phyloP scores from a whole-genome alignment of 2,888 invertebrate genomes.

The Leucoma salicis region DNA sequence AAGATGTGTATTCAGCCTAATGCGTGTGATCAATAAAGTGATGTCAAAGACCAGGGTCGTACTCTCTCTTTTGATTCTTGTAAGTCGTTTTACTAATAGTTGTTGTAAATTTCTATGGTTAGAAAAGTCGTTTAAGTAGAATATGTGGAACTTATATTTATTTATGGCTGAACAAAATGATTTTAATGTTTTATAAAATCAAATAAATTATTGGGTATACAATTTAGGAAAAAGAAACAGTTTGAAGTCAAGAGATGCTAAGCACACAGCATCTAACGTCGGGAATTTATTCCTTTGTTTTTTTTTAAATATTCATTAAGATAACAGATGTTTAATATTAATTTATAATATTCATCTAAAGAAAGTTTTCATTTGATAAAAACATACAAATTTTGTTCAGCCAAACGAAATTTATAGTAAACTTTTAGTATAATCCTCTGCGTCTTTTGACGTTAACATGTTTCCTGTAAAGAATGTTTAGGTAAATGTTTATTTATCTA shows the following conservation, averaged over 20 bases:
- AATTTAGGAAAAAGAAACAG: too few species aligned
- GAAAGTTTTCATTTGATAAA: too few species aligned
- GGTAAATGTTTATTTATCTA: slow-evolving; percentile 65
- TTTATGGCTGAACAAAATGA: slow-evolving; percentile 33
- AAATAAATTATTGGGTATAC: too few species aligned
- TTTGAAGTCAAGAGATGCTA: too few species aligned
- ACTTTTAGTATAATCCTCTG: slow-evolving; percentile 48
- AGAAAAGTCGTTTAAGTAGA: slow-evolving; percentile 53
- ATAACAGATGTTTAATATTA: too few species aligned
- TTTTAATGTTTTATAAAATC: too few species aligned
- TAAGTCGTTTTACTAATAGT: slow-evolving; percentile 34
- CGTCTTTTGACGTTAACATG: slow-evolving; percentile 60
- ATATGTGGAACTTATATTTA: slow-evolving; percentile 37
- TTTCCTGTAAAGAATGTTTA: slow-evolving; percentile 59
- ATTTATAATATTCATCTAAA: too few species aligned
- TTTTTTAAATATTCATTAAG: too few species aligned
- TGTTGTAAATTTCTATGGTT: slow-evolving; percentile 60
- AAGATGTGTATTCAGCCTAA: too few species aligned
- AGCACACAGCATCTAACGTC: too few species aligned
- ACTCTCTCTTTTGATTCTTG: slow-evolving; percentile 28
- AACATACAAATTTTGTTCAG: slow-evolving; percentile 26
- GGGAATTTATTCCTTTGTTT: too few species aligned
- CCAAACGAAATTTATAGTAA: slow-evolving; percentile 31
- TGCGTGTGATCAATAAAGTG: slow-evolving; percentile 16
- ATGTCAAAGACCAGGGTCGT: slow-evolving; percentile 15